Evolutionary conservation across 2,113 vertebrate genomes (phyloP).

Genomic region (Rhombomys opimus): DNA sequence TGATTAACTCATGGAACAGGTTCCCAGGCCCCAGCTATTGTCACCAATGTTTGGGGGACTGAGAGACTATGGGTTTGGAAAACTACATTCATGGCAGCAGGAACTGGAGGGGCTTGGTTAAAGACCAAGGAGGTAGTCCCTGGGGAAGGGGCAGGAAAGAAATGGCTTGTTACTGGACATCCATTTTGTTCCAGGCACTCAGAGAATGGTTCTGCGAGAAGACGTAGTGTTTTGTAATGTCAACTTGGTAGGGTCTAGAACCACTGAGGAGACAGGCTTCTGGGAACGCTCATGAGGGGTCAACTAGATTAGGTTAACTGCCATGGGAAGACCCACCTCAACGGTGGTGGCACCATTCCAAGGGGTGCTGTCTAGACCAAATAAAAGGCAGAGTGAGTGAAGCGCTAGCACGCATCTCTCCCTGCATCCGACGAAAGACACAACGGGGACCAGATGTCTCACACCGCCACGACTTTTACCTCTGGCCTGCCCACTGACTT

Average conservation of each 20-base stretch:
- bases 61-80: neutral
- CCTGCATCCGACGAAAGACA: neutral
- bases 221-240: neutral
- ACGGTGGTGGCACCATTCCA: neutral
- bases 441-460: neutral
- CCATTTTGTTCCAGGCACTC: neutral
- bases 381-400: neutral
- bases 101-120: rapidly evolving
- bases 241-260: neutral
- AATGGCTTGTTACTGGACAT: neutral
- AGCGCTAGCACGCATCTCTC: neutral
- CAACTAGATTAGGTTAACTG: too few relatives aligned
- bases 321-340: neutral
- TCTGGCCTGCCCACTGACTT: neutral
- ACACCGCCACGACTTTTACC: neutral
- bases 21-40: neutral
- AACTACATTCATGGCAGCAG: neutral
- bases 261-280: too few relatives aligned
- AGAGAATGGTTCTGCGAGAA: neutral
- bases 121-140: neutral
- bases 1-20: too few relatives aligned
- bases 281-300: neutral
- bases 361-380: neutral
- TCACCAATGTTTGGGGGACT: neutral
- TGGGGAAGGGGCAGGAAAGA: neutral